These are phyloP conservation scores for Watsonalla cultraria DNA, from an alignment of 2,888 invertebrate genomes.

Conservation along the genomic window DNA sequence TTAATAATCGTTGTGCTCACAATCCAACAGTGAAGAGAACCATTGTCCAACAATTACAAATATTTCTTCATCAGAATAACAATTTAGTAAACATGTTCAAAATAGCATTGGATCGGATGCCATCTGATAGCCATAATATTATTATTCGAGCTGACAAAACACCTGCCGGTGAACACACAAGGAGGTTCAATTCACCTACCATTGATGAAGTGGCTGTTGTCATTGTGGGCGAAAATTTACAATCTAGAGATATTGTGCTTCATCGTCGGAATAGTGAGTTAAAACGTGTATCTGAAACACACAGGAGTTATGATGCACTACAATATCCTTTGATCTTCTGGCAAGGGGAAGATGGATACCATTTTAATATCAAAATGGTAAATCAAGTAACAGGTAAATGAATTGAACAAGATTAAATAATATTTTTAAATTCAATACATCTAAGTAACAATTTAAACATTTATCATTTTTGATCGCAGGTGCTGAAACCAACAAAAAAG, in stretches of 20 bases:
- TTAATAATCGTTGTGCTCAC: neutral
- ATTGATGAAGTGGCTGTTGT: conserved; percentile 29
- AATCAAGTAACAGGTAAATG: too few relatives aligned
- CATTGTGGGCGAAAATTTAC: conserved; percentile 6
- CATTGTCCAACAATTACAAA: conserved; percentile 1
- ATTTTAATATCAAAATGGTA: too few relatives aligned
- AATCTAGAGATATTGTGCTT: conserved; percentile 16
- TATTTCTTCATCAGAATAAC: conserved; percentile 2
- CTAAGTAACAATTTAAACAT: too few relatives aligned
- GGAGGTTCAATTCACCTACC: conserved; percentile 12
- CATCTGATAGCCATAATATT: neutral
- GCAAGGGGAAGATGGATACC: conserved; percentile 17
- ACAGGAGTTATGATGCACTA: conserved; percentile 17
- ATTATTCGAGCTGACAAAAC: conserved; percentile 5
- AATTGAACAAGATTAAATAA: too few relatives aligned
- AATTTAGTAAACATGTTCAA: conserved; percentile 1
- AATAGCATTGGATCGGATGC: neutral
- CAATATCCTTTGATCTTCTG: conserved; percentile 30
- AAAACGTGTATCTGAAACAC: conserved; percentile 8
- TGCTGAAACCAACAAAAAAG: conserved; percentile 9
- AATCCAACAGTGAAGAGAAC: conserved; percentile 1
- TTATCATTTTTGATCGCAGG: conserved; percentile 9
- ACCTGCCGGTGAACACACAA: neutral
- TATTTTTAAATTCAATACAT: too few relatives aligned
- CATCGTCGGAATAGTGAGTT: conserved; percentile 8